phyloP scores from a whole-genome alignment of 2,888 invertebrate species.

The Celastrina argiolus region DNA sequence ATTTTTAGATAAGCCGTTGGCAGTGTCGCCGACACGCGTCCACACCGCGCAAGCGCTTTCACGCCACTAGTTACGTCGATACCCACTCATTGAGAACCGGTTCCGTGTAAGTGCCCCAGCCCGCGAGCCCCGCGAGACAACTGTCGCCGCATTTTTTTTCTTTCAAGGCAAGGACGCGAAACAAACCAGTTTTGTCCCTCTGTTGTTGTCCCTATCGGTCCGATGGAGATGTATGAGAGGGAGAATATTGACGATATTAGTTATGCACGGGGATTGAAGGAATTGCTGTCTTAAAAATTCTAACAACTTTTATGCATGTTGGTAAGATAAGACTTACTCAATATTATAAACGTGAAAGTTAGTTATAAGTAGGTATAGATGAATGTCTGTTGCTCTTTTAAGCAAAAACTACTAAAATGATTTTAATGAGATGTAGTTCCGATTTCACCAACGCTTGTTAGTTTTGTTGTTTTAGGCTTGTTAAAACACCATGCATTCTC shows the following conservation, averaged over 20 bases:
- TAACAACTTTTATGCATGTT: background rate
- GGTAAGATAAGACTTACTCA: too few relatives aligned
- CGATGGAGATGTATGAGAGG: background rate
- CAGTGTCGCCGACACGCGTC: background rate
- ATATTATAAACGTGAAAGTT: too few relatives aligned
- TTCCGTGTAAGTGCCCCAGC: background rate
- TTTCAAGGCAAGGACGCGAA: background rate
- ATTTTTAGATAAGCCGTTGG: background rate
- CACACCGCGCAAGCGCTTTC: constrained; percentile 4
- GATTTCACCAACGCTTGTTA: too few relatives aligned
- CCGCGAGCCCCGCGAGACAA: background rate
- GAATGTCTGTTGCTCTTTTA: too few relatives aligned
- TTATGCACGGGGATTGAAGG: background rate
- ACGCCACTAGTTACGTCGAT: constrained; percentile 3
- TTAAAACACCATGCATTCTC: too few relatives aligned
- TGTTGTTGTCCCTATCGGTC: background rate
- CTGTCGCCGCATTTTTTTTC: background rate
- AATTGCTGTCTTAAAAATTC: background rate
- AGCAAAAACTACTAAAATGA: too few relatives aligned
- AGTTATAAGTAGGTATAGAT: too few relatives aligned
- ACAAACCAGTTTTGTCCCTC: background rate
- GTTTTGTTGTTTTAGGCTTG: too few relatives aligned
- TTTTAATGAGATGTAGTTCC: too few relatives aligned
- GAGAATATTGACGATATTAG: background rate
- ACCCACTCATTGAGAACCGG: background rate